Evolutionary conservation across 2,888 invertebrate species (phyloP).

Genomic region (Erannis defoliaria): DNA sequence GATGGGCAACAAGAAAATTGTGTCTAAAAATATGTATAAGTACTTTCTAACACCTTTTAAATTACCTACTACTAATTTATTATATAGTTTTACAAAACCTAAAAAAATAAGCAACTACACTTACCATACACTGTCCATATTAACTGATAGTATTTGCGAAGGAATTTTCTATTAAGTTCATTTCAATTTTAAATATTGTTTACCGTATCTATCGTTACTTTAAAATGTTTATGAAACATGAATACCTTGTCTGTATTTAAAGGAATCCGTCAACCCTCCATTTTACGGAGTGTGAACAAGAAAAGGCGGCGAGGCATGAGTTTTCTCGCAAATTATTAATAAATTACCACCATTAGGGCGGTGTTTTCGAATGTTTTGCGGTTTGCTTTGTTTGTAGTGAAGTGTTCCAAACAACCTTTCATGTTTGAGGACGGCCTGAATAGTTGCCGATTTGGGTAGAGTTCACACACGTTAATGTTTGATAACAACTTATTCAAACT

Average conservation of each 20-base stretch:
- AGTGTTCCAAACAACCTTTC: conserved; percentile 67
- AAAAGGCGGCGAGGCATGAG: conserved; percentile 57
- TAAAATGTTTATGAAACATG: neutral
- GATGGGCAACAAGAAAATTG: too few species aligned
- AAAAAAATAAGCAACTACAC: too few species aligned
- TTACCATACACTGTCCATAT: too few species aligned
- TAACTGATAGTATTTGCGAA: too few species aligned
- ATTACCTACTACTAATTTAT: too few species aligned
- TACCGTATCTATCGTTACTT: too few species aligned
- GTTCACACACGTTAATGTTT: conserved; percentile 4
- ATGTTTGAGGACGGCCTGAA: conserved; percentile 52
- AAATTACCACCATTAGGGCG: conserved; percentile 74
- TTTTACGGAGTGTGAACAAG: conserved; percentile 55
- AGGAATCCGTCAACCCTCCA: conserved; percentile 43
- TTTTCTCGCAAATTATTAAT: conserved; percentile 70
- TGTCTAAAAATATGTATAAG: too few species aligned
- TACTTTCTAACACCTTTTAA: too few species aligned
- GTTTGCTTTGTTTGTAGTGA: conserved; percentile 64
- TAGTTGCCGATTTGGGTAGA: conserved; percentile 42
- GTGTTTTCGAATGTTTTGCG: conserved; percentile 74
- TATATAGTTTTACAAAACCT: too few species aligned
- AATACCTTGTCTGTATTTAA: conserved; percentile 28
- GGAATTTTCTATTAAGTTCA: too few species aligned
- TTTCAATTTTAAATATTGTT: too few species aligned
- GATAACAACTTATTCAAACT: neutral